Percentiles rank a stretch among this genome's conserved stretches.
Conservation (phyloP, 2,888 invertebrate species). For the Amphipyra berbera region DNA sequence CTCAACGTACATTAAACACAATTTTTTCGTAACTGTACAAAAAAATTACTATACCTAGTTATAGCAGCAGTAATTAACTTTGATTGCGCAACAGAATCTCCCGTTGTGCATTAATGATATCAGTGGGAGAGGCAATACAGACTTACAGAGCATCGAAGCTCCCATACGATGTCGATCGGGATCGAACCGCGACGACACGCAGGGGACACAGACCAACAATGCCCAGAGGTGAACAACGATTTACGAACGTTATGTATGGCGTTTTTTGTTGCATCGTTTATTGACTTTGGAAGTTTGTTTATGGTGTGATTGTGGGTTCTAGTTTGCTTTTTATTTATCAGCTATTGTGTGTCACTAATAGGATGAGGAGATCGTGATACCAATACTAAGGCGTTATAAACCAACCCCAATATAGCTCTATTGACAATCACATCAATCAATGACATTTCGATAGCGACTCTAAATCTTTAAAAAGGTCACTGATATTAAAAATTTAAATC, state of each 20-base stretch:
- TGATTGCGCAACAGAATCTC: conserved; percentile 64
- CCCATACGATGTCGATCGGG: conserved; percentile 69
- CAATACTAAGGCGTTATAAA: too few relatives aligned
- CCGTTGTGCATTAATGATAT: conserved; percentile 73
- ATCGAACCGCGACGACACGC: conserved; percentile 72
- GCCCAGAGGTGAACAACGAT: conserved; percentile 61
- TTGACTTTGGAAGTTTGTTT: conserved; percentile 47
- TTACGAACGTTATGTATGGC: conserved; percentile 61
- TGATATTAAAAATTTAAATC: too few relatives aligned
- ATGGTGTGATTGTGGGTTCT: conserved; percentile 24
- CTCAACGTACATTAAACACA: neutral
- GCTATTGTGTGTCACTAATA: neutral
- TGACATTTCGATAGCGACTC: too few relatives aligned
- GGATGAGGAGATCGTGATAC: neutral
- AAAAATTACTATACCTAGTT: conserved; percentile 49
- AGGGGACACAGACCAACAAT: conserved; percentile 67
- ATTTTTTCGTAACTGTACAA: neutral
- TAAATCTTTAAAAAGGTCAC: too few relatives aligned
- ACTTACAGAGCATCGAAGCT: conserved; percentile 57
- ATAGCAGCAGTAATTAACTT: conserved; percentile 64
- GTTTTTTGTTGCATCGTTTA: conserved; percentile 60
- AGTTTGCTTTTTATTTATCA: conserved; percentile 5
- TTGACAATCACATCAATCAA: too few relatives aligned
- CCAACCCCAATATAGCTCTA: too few relatives aligned
- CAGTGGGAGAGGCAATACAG: conserved; percentile 61